Percentiles rank a stretch among this genome's conserved stretches.
Conservation (phyloP, 2,113 vertebrate genomes). For the Phrynosoma blainvillii region DNA sequence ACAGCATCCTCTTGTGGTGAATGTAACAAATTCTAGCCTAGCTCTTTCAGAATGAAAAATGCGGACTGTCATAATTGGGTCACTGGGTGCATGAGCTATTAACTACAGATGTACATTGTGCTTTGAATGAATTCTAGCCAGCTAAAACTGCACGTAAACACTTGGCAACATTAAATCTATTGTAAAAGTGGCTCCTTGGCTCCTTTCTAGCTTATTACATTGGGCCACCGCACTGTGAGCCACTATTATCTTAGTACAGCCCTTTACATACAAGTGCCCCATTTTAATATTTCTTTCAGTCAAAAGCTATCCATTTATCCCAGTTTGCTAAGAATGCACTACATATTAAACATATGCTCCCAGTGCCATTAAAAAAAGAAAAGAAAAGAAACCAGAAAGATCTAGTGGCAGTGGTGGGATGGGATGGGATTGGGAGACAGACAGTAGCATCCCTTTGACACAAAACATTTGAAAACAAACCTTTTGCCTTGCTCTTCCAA, state of each 20-base stretch:
- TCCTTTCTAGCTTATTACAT: neutral
- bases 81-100: neutral
- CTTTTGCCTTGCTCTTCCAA: neutral
- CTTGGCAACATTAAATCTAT: neutral
- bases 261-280: neutral
- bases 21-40: neutral
- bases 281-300: conserved; percentile 1
- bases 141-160: neutral
- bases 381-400: neutral
- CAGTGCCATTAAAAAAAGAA: neutral
- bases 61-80: neutral
- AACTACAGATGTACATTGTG: neutral
- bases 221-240: neutral
- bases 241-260: neutral
- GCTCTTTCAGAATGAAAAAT: neutral
- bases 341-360: neutral
- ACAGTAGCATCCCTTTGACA: neutral
- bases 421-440: too few relatives aligned
- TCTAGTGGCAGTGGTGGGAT: too few relatives aligned
- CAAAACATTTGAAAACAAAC: neutral
- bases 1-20: neutral
- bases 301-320: neutral
- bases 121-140: neutral
- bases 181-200: neutral
- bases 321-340: neutral